Conservation (phyloP, 2,797 vertebrate species). For the Falco columbarius region DNA sequence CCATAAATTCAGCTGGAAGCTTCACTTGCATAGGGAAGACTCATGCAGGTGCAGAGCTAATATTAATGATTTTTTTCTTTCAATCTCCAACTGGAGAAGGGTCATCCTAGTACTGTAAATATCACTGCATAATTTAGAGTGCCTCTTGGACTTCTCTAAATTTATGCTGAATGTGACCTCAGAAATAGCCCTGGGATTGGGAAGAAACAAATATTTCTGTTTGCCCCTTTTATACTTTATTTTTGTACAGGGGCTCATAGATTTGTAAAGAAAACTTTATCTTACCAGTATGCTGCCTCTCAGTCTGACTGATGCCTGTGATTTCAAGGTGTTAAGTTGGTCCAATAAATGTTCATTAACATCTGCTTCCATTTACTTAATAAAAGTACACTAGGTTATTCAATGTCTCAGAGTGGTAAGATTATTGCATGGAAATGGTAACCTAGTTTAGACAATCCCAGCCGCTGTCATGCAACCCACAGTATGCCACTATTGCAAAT, state of each 20-base stretch:
- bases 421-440: slow-evolving; percentile 33
- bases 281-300: slow-evolving; percentile 48
- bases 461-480: background rate
- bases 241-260: slow-evolving; percentile 59
- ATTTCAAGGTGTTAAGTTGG: slow-evolving; percentile 52
- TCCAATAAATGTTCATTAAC: slow-evolving; percentile 62
- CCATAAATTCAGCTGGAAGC: background rate
- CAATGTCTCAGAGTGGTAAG: slow-evolving; percentile 45
- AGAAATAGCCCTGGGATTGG: slow-evolving; percentile 35
- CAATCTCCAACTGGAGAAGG: background rate
- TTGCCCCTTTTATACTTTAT: slow-evolving; percentile 58
- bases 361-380: slow-evolving; percentile 58
- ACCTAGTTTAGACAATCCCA: background rate
- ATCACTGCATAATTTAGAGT: slow-evolving; percentile 17
- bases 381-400: slow-evolving; percentile 56
- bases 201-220: slow-evolving; percentile 30
- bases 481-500: background rate
- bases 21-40: background rate
- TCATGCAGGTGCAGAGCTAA: background rate
- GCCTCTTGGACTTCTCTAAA: slow-evolving; percentile 11
- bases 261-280: slow-evolving; percentile 59
- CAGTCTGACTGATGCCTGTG: slow-evolving; percentile 58
- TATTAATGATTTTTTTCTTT: background rate
- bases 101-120: slow-evolving; percentile 40
- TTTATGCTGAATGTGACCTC: slow-evolving; percentile 38